phyloP scores from a whole-genome alignment of 64 coral and sea anemone species.

The Platygyra sinensis region DNA sequence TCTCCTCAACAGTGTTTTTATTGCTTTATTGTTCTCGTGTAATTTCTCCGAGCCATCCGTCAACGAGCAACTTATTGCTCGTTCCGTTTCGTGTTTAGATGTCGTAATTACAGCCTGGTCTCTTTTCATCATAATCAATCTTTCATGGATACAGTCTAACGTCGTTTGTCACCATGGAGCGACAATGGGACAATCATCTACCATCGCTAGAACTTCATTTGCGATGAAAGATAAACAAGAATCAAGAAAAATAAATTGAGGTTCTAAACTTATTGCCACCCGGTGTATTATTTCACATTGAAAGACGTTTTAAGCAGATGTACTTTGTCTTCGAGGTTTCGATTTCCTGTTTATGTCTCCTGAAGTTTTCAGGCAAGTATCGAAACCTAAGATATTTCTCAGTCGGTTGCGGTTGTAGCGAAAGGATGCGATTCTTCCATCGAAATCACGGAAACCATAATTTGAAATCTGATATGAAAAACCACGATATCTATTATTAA shows the following conservation, averaged over 20 bases:
- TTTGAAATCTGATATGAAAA: conserved; percentile 30
- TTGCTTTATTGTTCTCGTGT: conserved; percentile 11
- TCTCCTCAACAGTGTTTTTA: conserved; percentile 32
- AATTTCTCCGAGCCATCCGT: conserved; percentile 23
- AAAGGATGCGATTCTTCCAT: background rate
- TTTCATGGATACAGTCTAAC: background rate
- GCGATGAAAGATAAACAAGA: conserved; percentile 2
- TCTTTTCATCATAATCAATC: background rate
- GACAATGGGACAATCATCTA: background rate
- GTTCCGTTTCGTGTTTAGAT: conserved; percentile 36
- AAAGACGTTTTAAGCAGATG: background rate
- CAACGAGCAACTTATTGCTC: conserved; percentile 17
- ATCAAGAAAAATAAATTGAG: background rate
- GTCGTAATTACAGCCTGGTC: conserved; percentile 7
- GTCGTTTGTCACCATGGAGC: background rate
- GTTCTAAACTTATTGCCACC: background rate
- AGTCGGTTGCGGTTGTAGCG: background rate
- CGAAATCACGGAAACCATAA: conserved; percentile 21
- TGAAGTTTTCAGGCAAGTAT: background rate
- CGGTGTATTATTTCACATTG: background rate
- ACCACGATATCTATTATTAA: conserved; percentile 2
- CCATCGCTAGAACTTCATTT: background rate
- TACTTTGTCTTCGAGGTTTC: background rate
- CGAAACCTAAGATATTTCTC: background rate
- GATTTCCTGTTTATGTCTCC: background rate